Base-by-base conservation (phyloP, 2,888 invertebrate species). In the Eucera pruinosa region DNA sequence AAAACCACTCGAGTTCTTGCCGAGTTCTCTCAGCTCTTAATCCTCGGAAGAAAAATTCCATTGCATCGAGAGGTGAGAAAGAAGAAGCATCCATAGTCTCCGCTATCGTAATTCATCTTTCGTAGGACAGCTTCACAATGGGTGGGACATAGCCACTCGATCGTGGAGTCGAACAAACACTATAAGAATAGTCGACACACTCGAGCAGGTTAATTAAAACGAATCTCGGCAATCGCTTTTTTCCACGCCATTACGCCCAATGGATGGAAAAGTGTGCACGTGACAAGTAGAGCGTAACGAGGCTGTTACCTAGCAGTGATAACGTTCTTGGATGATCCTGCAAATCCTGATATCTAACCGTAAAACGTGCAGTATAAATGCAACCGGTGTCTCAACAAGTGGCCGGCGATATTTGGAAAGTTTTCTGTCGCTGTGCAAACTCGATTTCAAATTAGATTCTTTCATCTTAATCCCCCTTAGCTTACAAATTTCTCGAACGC, bases 191-290 rank as follows among this genome's bases (percentile, higher is more conserved):
- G 36, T 47, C 47, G 25, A 48, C 47, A 58, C 64, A 55, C 27
- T 57, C 45, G 33, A 58, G n/a, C 23, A 39, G 58, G 67, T 70
- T 80, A 80, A 78, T 80, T 78, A 74, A 74, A 78, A 78, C 73
- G 67, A 78, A 74, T 70, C 67, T 73, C 73, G 23, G 54, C 69
- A 58, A 25, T 39, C 54, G 66, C 48, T 58, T 64, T 71, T 74
- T 33, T 36, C 43, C 66, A 27, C 60, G 25, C 68, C 73, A 69
- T 73, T 73, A 73, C 62, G 48, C 36, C 48, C 64, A 52, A 72
- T 57, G 65, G 61, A 68, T 48, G 60, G 62, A 23, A 61, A 61
- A 23, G 20, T 60, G 23, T 25, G 61, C 61, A 52, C 25, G 55
- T 69, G 69, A 65, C 47, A 69, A 78, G 55, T 48, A 36, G 60